Base-by-base conservation (phyloP, 2,113 vertebrate species). In the Sturnira hondurensis region DNA sequence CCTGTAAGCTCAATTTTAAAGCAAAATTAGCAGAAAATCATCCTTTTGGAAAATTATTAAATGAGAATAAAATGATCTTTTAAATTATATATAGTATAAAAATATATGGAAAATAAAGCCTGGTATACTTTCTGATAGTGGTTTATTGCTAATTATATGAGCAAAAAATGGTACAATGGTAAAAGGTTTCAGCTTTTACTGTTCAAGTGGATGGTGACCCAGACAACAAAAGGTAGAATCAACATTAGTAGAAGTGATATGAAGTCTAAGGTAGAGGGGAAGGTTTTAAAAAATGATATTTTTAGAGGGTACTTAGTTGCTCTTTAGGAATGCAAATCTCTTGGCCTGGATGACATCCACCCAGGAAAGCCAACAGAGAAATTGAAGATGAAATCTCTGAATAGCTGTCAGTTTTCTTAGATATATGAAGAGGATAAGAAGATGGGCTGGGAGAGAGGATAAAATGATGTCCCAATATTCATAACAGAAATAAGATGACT, bases 251-350 rank as follows among this genome's bases (percentile, higher is more conserved):
- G 78, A 88, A 80, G n/a, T 58, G 67, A 54, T 80, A 78, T 19
- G 16, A 94, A 93, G 15, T 3, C n/a, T 54, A 52, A n/a, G 11
- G 56, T 47, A 89, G 65, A 15, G 28, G 15, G 83, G 45, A 83
- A 76, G 9, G 16, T 68, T 95, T 93, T 76, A 43, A 70, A 83
- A 93, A 67, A 94, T 86, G 24, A 65, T 86, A 81, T 84, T 93
- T 91, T 95, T 91, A 84, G 36, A 91, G 80, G 86, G 28, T 20
- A 86, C 36, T 93, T 91, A 89, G 50, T 76, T 84, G 28, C n/a
- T 86, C 70, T 77, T 58, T 92, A 84, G 93, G 92, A 95, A 96
- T 92, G 56, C 68, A 81, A 87, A 96, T 95, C 50, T 94, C 31
- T 81, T 89, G 56, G 81, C 56, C 70, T 58, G 56, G 68, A 54